Percentiles rank a stretch among this genome's conserved stretches.
phyloP scores from a whole-genome alignment of 2,888 invertebrate genomes.

The Tinea trinotella region DNA sequence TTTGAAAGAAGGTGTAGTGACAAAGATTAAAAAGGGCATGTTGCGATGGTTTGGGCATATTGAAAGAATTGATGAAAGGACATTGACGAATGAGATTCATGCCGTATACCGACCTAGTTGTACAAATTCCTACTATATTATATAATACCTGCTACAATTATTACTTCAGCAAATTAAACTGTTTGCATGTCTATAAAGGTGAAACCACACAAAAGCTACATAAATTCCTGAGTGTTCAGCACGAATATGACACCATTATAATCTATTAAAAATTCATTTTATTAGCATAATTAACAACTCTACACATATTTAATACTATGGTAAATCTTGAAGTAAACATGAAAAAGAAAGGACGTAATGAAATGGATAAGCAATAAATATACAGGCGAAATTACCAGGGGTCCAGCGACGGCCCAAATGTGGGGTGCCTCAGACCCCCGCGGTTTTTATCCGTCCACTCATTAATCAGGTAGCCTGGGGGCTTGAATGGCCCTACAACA shows the following conservation, averaged over 20 bases:
- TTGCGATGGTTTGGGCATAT: too few relatives aligned
- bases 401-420: slow-evolving; percentile 31
- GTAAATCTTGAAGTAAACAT: slow-evolving; percentile 30
- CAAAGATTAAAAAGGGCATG: too few relatives aligned
- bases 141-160: too few relatives aligned
- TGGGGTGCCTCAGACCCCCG: slow-evolving; percentile 33
- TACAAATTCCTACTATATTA: too few relatives aligned
- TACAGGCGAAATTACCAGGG: slow-evolving; percentile 27
- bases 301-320: slow-evolving; percentile 9
- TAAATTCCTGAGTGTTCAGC: neutral
- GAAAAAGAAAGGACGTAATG: slow-evolving; percentile 41
- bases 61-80: too few relatives aligned
- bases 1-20: too few relatives aligned
- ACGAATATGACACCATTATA: neutral
- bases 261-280: neutral
- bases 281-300: neutral
- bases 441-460: slow-evolving; percentile 29
- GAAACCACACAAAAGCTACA: neutral
- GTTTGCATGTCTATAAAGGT: neutral
- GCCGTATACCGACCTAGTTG: too few relatives aligned
- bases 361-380: slow-evolving; percentile 54
- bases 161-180: too few relatives aligned
- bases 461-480: slow-evolving; percentile 44
- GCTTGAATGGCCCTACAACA: slow-evolving; percentile 11
- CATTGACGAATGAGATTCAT: too few relatives aligned